Evolutionary conservation across 2,888 invertebrate genomes (phyloP).

Genomic region (Silvanus unidentatus): DNA sequence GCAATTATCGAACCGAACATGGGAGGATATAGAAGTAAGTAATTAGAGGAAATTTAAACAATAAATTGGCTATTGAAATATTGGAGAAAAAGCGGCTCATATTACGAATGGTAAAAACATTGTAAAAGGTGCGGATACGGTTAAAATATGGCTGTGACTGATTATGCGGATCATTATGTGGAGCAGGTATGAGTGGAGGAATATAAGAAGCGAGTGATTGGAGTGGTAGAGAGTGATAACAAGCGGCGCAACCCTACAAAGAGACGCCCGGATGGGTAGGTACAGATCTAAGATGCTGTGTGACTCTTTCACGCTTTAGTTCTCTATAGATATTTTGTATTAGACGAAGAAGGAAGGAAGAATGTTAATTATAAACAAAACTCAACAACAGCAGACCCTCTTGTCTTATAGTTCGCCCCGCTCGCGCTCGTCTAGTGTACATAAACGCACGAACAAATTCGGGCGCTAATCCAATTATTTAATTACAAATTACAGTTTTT

Average conservation of each 20-base stretch:
- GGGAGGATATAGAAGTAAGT: too few relatives aligned
- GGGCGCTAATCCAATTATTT: conserved; percentile 31
- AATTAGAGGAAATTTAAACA: too few relatives aligned
- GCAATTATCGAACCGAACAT: too few relatives aligned
- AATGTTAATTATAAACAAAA: conserved; percentile 26
- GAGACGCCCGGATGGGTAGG: conserved; percentile 16
- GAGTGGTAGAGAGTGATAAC: conserved; percentile 30
- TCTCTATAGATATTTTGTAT: not conserved
- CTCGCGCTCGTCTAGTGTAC: not conserved
- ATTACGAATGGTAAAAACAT: conserved; percentile 10
- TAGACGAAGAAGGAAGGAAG: conserved; percentile 11
- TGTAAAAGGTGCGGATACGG: conserved; percentile 15
- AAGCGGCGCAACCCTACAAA: conserved; percentile 23
- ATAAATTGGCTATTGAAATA: too few relatives aligned
- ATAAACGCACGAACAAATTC: conserved; percentile 26
- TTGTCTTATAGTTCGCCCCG: not conserved
- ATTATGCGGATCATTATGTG: conserved; percentile 30
- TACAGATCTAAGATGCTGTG: too few relatives aligned
- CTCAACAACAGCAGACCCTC: conserved; percentile 19
- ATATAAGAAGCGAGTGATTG: conserved; percentile 28
- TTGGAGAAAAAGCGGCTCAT: too few relatives aligned
- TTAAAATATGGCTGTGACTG: conserved; percentile 25
- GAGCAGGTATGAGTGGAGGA: conserved; percentile 16
- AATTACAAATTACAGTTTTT: conserved; percentile 36
- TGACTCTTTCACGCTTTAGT: conserved; percentile 1